Evolutionary conservation across 2,888 invertebrate genomes (phyloP), one percentile per base, ranked within the genome.

Genomic region (Caradrina clavipalpis): DNA sequence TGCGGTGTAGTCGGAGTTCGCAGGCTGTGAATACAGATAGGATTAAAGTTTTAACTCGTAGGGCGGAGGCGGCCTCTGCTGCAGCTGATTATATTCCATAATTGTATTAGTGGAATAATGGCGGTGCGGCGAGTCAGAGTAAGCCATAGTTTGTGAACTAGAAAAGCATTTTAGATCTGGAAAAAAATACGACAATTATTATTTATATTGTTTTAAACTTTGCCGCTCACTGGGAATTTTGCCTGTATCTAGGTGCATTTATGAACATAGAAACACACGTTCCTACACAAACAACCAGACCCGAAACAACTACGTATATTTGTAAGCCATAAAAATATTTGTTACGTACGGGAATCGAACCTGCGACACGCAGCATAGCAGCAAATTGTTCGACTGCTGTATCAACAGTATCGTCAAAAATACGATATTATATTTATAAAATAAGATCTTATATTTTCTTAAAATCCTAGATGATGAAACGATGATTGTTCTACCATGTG

Each of bases 21-120:
- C 68, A 67, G 68, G 73, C 82, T 84, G 80, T 81, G 85, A 86
- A 87, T 85, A 86, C 83, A 82, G 85, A 86, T 83, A 78, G 83
- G 81, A 88, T 86, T 87, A 86, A 86, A 87, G 79, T 89, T 89
- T 83, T 81, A 87, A 82, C 82, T 79, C 64, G 56, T 62, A 70
- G 54, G 75, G 69, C 65, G 67, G 56, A 76, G 67, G 72, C 68
- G 47, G 56, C 63, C 73, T 35, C 60, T 61, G 51, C 61, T 73
- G 70, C 73, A 68, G 49, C 69, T 76, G 69, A 81, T 87, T 85
- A 83, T 80, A 66, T 75, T 67, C 55, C 66, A 75, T 76, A 75
- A 79, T 78, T 72, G 35, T 76, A 74, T 81, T 82, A 81, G 66
- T 73, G 54, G 69, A 68, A 72, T 78, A 77, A 73, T 53, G 53